Evolutionary conservation across 2,797 vertebrate genomes (phyloP).

Genomic region (Borostomias antarcticus): DNA sequence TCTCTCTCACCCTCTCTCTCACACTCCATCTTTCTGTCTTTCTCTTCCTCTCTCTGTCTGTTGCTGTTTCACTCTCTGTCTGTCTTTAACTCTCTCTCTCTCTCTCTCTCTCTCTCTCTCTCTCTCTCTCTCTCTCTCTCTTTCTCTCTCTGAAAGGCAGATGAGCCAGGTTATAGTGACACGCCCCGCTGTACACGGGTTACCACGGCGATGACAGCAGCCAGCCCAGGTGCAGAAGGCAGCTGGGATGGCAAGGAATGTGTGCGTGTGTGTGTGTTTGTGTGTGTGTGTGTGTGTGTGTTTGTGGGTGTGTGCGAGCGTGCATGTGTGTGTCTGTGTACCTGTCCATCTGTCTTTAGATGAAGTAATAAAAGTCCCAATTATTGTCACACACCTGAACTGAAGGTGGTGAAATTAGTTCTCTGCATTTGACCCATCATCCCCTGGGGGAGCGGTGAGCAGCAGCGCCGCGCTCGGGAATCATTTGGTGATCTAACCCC

Average conservation of each 20-base stretch:
- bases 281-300: not conserved
- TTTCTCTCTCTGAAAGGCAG: constrained; percentile 51
- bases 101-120: constrained; percentile 36
- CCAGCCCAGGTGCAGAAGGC: constrained; percentile 70
- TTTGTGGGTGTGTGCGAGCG: not conserved
- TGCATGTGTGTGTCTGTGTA: not conserved
- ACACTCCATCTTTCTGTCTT: constrained; percentile 16
- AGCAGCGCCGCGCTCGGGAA: too few species aligned
- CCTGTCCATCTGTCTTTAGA: not conserved
- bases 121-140: constrained; percentile 25
- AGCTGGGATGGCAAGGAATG: constrained; percentile 68
- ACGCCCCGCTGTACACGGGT: constrained; percentile 72
- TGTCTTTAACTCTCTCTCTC: constrained; percentile 13
- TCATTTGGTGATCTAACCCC: too few species aligned
- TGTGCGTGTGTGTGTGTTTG: constrained; percentile 12
- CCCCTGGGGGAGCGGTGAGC: too few species aligned
- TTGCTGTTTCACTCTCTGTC: constrained; percentile 12
- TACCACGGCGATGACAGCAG: constrained; percentile 71
- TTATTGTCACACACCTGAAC: too few species aligned
- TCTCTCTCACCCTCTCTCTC: not conserved
- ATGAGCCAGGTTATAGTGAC: constrained; percentile 70
- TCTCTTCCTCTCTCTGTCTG: constrained; percentile 16
- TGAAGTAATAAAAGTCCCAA: too few species aligned
- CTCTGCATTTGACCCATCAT: too few species aligned
- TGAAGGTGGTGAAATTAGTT: too few species aligned